Evolutionary conservation across 2,888 invertebrate species (phyloP), one percentile per base, ranked within the genome.

Genomic region (Apeira syringaria): DNA sequence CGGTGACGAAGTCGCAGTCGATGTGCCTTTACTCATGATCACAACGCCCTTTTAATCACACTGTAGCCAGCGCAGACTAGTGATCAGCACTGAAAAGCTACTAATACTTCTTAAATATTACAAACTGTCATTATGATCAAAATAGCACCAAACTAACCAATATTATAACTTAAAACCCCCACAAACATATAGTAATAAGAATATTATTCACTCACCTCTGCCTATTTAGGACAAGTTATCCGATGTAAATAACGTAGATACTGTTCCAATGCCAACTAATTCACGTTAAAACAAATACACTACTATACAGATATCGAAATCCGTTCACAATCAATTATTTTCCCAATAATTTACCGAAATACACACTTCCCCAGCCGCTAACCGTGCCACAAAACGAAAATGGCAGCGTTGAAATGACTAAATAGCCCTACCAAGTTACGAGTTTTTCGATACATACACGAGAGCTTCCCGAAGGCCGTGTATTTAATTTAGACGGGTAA

Each of bases 331-430:
- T 61, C 67, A 67, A 68, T 65, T 67, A 69, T 62, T 61, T 61
- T 59, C 58, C 56, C 46, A 63, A 56, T 70, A 74, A 59, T 73
- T 73, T 51, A 61, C 53, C 54, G 70, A 29, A 76, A 72, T 68
- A 68, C 71, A 73, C 69, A 74, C 72, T 72, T 64, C 66, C 64
- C 75, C 80, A 72, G 74, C 88, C 83, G 80, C 82, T 78, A 74
- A 71, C 79, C 78, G 81, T 89, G 85, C 79, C 86, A 86, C 85
- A 88, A 87, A 89, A 87, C 85, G 88, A 89, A 89, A 88, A 89
- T 89, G 88, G 88, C 88, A 89, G 88, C 88, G 82, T 74, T 72
- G 72, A 72, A 74, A 64, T 71, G 64, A 4, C 15, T 15, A 15
- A 15, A 4, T 4, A 15, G 15, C 15, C 15, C 15, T 15, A 2